Percentiles rank a stretch among this genome's conserved stretches.
phyloP scores from a whole-genome alignment of 2,888 invertebrate species.

The Timandra comae region DNA sequence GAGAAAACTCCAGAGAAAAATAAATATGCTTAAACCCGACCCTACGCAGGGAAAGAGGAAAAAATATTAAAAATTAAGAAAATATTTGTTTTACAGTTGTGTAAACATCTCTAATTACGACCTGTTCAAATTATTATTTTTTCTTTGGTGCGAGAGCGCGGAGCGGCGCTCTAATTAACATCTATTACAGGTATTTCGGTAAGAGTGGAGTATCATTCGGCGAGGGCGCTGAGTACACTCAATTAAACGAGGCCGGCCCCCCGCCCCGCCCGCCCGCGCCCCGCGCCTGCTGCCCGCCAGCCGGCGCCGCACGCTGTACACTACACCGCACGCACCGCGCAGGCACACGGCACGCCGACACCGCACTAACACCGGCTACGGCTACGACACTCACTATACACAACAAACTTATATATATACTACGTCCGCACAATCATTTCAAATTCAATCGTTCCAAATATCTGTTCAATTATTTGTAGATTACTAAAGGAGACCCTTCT shows the following conservation, averaged over 20 bases:
- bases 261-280: constrained; percentile 24
- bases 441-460: too few species aligned
- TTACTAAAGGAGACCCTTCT: too few species aligned
- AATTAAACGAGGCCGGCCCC: constrained; percentile 58
- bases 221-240: constrained; percentile 73
- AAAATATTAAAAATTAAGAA: constrained; percentile 72
- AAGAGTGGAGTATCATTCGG: constrained; percentile 70
- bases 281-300: constrained; percentile 11
- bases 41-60: constrained; percentile 49
- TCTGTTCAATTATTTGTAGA: too few species aligned
- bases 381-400: too few species aligned
- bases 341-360: background rate
- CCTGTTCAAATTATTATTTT: constrained; percentile 74
- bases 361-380: too few species aligned
- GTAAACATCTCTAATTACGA: constrained; percentile 76
- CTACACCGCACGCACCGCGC: constrained; percentile 1
- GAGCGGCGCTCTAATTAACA: constrained; percentile 70
- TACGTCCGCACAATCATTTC: too few species aligned
- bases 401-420: too few species aligned
- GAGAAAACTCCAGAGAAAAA: constrained; percentile 55
- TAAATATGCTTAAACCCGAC: constrained; percentile 74
- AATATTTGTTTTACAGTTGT: constrained; percentile 75
- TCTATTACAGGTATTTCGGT: constrained; percentile 73
- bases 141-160: constrained; percentile 56
- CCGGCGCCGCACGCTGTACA: constrained; percentile 11